Percentiles rank a stretch among this genome's conserved stretches.
These are phyloP conservation scores for Paragorgia papillata DNA, from an alignment of 92 coral and sea anemone genomes.

Conservation along the genomic window DNA sequence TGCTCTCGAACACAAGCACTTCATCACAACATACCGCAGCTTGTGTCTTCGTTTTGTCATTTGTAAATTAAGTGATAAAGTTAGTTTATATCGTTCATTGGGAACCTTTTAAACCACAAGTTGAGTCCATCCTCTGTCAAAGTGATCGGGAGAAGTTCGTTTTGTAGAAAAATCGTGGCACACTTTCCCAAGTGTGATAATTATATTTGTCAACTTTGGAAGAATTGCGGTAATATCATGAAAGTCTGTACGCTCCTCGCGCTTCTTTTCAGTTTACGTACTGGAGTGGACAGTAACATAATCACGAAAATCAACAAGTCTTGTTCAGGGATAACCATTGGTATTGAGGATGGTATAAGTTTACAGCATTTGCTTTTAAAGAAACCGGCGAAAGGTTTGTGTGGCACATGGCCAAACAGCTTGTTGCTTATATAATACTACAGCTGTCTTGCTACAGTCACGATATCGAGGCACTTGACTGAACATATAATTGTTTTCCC, in stretches of 20 bases:
- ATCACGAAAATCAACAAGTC: conserved; percentile 19
- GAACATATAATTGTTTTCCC: neutral
- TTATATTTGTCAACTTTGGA: conserved; percentile 1
- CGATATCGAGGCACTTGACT: neutral
- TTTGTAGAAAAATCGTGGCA: neutral
- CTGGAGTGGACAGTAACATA: neutral
- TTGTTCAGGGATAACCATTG: conserved; percentile 12
- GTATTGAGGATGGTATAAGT: neutral
- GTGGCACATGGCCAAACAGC: neutral
- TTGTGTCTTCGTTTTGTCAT: neutral
- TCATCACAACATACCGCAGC: neutral
- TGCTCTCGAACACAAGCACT: neutral
- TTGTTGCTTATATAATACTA: neutral
- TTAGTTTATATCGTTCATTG: neutral
- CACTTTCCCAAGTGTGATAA: conserved; percentile 21
- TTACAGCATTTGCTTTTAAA: neutral
- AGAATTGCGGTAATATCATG: conserved; percentile 16
- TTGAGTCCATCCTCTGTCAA: neutral
- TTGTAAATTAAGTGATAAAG: neutral
- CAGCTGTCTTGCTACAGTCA: neutral
- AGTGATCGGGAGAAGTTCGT: neutral
- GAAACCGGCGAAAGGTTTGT: conserved; percentile 29
- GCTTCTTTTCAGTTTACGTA: conserved; percentile 17
- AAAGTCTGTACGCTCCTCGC: conserved; percentile 13
- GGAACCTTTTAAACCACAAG: neutral